Conservation (phyloP, 2,113 vertebrate genomes). For the Daubentonia madagascariensis region DNA sequence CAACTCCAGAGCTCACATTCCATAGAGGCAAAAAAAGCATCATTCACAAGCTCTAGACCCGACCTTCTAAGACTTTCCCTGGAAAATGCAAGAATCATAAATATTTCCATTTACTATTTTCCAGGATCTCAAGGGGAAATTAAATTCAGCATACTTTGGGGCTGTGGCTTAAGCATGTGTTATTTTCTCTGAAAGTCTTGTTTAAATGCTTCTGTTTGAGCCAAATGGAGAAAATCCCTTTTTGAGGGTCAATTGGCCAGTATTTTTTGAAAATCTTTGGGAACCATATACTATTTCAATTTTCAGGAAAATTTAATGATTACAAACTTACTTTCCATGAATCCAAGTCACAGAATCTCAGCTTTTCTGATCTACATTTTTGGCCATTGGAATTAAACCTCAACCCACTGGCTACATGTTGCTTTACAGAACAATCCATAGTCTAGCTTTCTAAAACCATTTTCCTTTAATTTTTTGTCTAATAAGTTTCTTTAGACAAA, state of each 20-base stretch:
- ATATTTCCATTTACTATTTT: background rate
- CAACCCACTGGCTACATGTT: background rate
- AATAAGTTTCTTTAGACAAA: background rate
- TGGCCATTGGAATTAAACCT: background rate
- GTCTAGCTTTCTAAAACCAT: background rate
- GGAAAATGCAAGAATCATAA: background rate
- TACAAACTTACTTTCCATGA: background rate
- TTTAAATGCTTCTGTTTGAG: background rate
- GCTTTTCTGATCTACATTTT: background rate
- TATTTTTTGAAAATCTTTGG: background rate
- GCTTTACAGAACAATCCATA: background rate
- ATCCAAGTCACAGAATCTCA: background rate
- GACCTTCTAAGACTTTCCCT: background rate
- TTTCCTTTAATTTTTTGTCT: conserved; percentile 9
- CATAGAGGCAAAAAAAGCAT: background rate
- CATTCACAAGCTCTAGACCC: background rate
- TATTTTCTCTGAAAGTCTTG: background rate
- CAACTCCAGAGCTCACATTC: background rate
- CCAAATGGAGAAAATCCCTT: background rate
- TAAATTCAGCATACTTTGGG: background rate
- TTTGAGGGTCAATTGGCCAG: background rate
- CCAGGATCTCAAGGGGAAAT: background rate
- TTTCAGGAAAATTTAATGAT: conserved; percentile 9
- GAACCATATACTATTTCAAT: conserved; percentile 7
- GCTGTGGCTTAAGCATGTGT: background rate